These are phyloP conservation scores for Pitta sordida DNA, from an alignment of 2,113 vertebrate genomes.

Conservation along the genomic window DNA sequence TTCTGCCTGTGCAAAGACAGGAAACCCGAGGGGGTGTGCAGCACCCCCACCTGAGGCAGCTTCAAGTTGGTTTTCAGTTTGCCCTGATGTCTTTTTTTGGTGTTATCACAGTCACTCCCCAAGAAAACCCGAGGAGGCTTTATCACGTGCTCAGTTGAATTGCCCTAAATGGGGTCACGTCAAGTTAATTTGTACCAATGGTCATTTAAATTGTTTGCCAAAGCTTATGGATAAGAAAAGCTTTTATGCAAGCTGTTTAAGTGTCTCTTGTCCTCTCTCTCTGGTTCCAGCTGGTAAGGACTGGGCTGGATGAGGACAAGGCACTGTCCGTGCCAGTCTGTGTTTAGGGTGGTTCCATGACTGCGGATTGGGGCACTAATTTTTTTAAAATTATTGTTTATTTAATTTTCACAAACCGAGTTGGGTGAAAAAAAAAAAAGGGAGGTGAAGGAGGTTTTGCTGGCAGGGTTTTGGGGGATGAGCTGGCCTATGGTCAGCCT, in stretches of 20 bases:
- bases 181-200: slow-evolving; percentile 26
- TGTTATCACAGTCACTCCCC: neutral
- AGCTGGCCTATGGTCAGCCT: neutral
- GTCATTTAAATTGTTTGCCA: slow-evolving; percentile 41
- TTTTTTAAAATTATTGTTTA: neutral
- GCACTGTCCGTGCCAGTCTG: neutral
- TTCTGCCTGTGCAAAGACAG: neutral
- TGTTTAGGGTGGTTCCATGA: neutral
- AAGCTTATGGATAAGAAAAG: slow-evolving; percentile 43
- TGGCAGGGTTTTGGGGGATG: neutral
- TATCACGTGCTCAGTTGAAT: neutral
- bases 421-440: neutral
- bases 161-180: neutral
- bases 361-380: accelerated
- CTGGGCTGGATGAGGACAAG: neutral
- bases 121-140: neutral
- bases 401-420: neutral
- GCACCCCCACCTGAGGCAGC: neutral
- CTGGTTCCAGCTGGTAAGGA: neutral
- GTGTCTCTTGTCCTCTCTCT: neutral
- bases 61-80: neutral
- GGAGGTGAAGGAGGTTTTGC: neutral
- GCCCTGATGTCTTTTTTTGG: neutral
- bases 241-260: slow-evolving; percentile 1
- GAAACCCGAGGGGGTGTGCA: neutral